Evolutionary conservation across 2,113 vertebrate species (phyloP), one percentile per base, ranked within the genome.

Genomic region (Sisor rabdophorus): DNA sequence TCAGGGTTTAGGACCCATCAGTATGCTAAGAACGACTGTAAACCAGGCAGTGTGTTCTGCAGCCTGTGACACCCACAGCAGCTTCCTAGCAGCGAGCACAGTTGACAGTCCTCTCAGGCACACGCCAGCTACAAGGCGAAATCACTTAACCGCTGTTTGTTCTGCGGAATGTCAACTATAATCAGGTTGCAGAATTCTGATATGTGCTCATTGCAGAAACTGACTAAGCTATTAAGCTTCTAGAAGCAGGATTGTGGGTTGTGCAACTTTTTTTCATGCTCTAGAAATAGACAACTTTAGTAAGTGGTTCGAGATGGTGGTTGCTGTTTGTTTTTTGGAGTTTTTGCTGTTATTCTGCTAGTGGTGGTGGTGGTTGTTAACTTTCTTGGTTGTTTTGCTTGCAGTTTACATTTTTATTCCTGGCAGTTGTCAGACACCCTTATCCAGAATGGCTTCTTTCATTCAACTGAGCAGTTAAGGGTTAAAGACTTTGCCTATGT

Each of bases 111-210:
- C 30, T 75, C 17, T 59, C 28, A 5, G 26, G 13, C 69, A 26
- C 48, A 63, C 32, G 44, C 56, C 24, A 79, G 28, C 30, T 15
- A 55, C 58, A 72, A 30, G 6, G 19, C 71, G 22, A 12, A 20
- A 67, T 67, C 74, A 73, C 48, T 50, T 78, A 24, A 48, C 54
- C 8, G 20, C 17, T 55, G 47, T 71, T 81, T 68, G 53, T 69
- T 76, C 58, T 63, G 56, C 48, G 19, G 24, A 71, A 71, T 28
- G 67, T 78, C 76, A 54, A 40, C 76, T 71, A 52, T 75, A n/a
- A 53, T 65, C n/a, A 54, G 13, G 44, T 68, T 22, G 65, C 40
- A 50, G 50, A 69, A 48, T 26, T 75, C 20, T 59, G 75, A 69
- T 68, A 76, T 32, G 26, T 53, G 26, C 19, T 52, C 9, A 52